Evolutionary conservation across 2,888 invertebrate genomes (phyloP).

Genomic region (Caenorhabditis sulstoni): DNA sequence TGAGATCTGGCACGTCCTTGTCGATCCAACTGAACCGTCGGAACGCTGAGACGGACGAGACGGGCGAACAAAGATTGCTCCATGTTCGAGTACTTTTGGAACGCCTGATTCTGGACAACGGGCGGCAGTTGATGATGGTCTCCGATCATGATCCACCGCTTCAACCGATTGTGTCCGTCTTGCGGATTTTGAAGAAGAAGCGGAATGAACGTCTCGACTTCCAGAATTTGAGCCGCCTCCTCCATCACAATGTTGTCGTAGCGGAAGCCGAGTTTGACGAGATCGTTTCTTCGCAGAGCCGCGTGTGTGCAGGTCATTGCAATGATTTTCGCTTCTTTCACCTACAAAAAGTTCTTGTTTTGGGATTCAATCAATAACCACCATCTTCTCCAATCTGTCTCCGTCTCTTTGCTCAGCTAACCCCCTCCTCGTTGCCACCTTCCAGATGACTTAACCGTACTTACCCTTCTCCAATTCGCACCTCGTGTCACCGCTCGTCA

Average conservation of each 20-base stretch:
- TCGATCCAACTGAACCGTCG: constrained; percentile 96
- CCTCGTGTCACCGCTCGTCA: too few species aligned
- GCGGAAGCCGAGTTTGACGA: constrained; percentile 88
- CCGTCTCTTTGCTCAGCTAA: too few species aligned
- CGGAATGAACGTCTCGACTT: constrained; percentile 99
- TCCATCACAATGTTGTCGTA: constrained; percentile 98
- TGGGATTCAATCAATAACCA: too few species aligned
- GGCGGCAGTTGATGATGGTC: constrained; percentile 99
- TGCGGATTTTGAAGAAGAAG: constrained; percentile 94
- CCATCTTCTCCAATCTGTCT: too few species aligned
- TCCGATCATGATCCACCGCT: constrained; percentile 99
- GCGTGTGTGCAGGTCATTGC: constrained; percentile 99
- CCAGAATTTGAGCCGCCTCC: constrained; percentile 97
- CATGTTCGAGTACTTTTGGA: constrained; percentile 99
- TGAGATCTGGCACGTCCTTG: constrained; percentile 94
- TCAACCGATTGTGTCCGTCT: constrained; percentile 94
- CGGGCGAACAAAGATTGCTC: constrained; percentile 98
- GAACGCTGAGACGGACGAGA: constrained; percentile 95
- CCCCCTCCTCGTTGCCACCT: too few species aligned
- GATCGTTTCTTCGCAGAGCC: constrained; percentile 94
- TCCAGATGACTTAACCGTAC: too few species aligned
- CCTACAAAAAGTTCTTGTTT: constrained; percentile 59
- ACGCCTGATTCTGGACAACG: constrained; percentile 99
- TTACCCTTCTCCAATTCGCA: too few species aligned
- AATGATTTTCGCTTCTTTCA: constrained; percentile 95